Percentiles rank a stretch among this genome's conserved stretches.
phyloP scores from a whole-genome alignment of 92 coral and sea anemone species.

The Palythoa caribaeorum region DNA sequence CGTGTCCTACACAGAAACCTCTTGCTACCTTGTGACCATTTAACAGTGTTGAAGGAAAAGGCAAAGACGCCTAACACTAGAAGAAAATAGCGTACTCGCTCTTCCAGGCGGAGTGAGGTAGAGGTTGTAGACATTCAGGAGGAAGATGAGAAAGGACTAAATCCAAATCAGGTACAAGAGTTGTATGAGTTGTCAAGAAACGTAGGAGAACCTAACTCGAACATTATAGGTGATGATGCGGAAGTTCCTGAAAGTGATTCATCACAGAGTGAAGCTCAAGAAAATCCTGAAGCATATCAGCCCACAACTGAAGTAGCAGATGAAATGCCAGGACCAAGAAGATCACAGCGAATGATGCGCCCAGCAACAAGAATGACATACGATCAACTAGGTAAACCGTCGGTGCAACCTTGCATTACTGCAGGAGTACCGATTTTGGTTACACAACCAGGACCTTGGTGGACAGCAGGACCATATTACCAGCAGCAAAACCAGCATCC shows the following conservation, averaged over 20 bases:
- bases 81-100: not conserved
- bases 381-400: not conserved
- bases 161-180: too few relatives aligned
- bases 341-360: conserved; percentile 1
- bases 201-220: not conserved
- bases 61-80: not conserved
- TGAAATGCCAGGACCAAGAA: not conserved
- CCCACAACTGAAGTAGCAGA: conserved; percentile 1
- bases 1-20: too few relatives aligned
- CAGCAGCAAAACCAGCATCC: conserved; percentile 8
- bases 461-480: not conserved
- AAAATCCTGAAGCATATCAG: not conserved
- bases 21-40: not conserved
- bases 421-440: not conserved
- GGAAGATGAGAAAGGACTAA: conserved; percentile 13
- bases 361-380: not conserved
- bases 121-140: not conserved
- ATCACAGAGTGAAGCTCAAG: not conserved
- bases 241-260: not conserved
- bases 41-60: not conserved
- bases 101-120: not conserved
- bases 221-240: not conserved
- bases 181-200: not conserved
- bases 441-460: not conserved
- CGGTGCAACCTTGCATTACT: not conserved